Conservation (phyloP, 2,888 invertebrate species). For the Drosophila mimetica region DNA sequence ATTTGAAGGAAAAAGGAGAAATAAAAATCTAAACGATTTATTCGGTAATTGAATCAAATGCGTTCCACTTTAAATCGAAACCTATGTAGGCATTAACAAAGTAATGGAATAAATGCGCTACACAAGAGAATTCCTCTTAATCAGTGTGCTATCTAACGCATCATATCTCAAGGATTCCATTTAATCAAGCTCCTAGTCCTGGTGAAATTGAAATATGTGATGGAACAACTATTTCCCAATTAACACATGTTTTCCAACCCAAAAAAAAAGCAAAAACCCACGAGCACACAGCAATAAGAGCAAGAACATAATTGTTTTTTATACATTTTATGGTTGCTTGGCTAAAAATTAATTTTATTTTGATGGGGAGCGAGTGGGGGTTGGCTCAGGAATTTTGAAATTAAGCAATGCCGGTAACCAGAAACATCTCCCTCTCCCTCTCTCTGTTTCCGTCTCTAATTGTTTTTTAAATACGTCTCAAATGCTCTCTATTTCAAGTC, state of each 20-base stretch:
- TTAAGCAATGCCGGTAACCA: constrained; percentile 16
- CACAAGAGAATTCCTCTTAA: neutral
- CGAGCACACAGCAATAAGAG: neutral
- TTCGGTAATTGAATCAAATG: neutral
- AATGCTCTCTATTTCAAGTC: constrained; percentile 46
- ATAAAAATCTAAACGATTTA: neutral
- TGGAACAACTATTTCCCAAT: neutral
- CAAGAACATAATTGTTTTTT: constrained; percentile 28
- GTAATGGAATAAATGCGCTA: too few species aligned
- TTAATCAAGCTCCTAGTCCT: constrained; percentile 3
- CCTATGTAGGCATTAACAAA: neutral
- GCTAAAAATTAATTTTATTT: constrained; percentile 22
- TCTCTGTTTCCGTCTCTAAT: constrained; percentile 55
- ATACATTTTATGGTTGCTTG: constrained; percentile 9
- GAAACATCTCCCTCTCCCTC: neutral
- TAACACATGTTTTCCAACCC: neutral
- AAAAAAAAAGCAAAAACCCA: neutral
- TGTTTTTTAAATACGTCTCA: constrained; percentile 77
- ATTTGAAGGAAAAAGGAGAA: neutral
- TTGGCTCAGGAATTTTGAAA: constrained; percentile 27
- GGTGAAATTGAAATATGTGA: constrained; percentile 4
- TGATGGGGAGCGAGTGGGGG: neutral
- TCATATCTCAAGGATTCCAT: neutral
- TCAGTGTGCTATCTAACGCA: neutral
- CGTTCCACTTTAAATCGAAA: neutral